phyloP scores from a whole-genome alignment of 2,797 vertebrate species.

The Danio choprae region DNA sequence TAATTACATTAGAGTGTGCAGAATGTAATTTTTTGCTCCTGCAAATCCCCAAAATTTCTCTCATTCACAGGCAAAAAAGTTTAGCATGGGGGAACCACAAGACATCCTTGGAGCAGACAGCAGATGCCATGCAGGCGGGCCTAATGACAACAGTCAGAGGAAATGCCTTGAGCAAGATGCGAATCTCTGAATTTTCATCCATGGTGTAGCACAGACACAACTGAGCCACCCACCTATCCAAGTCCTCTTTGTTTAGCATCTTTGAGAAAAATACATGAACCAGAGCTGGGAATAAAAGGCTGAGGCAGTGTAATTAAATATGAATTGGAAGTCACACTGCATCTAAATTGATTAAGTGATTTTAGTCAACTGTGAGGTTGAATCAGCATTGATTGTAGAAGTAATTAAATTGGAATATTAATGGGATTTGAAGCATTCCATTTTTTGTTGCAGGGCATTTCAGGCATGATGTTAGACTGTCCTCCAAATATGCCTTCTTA shows the following conservation, averaged over 20 bases:
- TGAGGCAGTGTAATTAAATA: neutral
- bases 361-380: conserved; percentile 25
- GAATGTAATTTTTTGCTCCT: neutral
- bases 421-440: neutral
- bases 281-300: neutral
- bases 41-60: neutral
- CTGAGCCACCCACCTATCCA: conserved; percentile 7
- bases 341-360: conserved; percentile 29
- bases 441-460: conserved; percentile 4
- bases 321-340: conserved; percentile 13
- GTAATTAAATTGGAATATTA: conserved; percentile 35
- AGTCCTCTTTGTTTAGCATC: conserved; percentile 1
- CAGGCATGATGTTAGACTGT: conserved; percentile 1
- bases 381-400: neutral
- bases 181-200: conserved; percentile 28
- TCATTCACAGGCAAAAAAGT: conserved; percentile 18
- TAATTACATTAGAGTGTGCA: neutral
- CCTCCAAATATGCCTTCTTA: conserved; percentile 10
- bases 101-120: neutral
- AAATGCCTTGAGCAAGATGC: conserved; percentile 26
- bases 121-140: neutral
- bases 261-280: conserved; percentile 3
- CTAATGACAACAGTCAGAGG: conserved; percentile 24
- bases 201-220: neutral
- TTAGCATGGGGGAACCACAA: neutral